Base-by-base conservation (phyloP, 2,113 vertebrate genomes). In the Prinia subflava region DNA sequence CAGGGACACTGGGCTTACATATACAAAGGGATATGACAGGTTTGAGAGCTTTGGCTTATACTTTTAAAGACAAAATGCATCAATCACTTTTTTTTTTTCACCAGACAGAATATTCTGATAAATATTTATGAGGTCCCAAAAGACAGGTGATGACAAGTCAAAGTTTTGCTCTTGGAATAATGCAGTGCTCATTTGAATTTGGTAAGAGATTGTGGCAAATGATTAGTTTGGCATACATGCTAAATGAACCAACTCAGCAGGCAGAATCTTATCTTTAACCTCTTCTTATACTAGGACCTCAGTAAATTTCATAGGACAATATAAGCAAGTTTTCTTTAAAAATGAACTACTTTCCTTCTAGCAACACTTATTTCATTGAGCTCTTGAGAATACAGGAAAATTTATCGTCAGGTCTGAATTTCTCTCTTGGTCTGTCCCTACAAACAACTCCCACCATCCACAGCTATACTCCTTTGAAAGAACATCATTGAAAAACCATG, bases 1-100 rank as follows among this genome's bases (percentile, higher is more conserved):
- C 15, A 70, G 30, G 75, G 73, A 87, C 50, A 13, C 9, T 62
- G 47, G 65, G 97, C 97, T 98, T 97, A 98, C 86, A 62, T 98
- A 89, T 97, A 98, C 13, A 97, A 92, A 83, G 97, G 97, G 18
- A 97, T 97, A 30, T 98, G 98, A 89, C 96, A 97, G 69, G 96
- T 98, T 97, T 83, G 87, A 64, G 93, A 93, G 83, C 95, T 98
- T 65, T 65, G 50, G 74, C 97, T 98, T 95, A 97, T 90, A 37
- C 96, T 98, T 92, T 83, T 78, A 64, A 94, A 79, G 46, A 92
- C 60, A 87, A 37, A 78, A 91, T 21, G 67, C 44, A 87, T 46
- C 42, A 62, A n/a, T 70, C 33, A 52, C 15, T 12, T 64, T 64
- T 60, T 75, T 77, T 83, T 80, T 80, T 62, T 5, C 0, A 0